Base-by-base conservation (phyloP, 2,113 vertebrate genomes). In the Mustelus asterias region DNA sequence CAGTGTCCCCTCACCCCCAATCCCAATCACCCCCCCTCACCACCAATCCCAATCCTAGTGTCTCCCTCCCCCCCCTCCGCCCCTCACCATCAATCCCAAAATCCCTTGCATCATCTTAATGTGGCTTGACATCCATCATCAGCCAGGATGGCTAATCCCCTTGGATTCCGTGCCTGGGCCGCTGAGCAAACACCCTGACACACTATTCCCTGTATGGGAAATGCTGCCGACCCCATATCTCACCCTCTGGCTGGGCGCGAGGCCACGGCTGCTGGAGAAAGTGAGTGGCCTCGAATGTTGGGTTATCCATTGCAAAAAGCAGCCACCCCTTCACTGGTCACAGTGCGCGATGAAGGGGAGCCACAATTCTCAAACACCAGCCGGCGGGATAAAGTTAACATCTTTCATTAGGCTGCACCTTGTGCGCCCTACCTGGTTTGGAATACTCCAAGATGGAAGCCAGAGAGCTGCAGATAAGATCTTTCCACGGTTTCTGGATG, bases 391-490 rank as follows among this genome's bases (percentile, higher is more conserved):
- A 13, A 76, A 54, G 0, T 5, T 1, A 58, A 44, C 11, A 14
- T 69, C 7, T 7, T 29, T 37, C 41, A 48, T 48, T 95, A n/a
- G 78, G 22, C 44, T 85, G 1, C 18, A 65, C 24, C 20, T 76
- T 54, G 24, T 2, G 18, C 26, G 26, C n/a, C 85, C 97, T 97
- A 99, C 99, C 99, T 97, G 98, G 98, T 96, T 99, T 98, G 0
- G 99, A 98, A 96, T 98, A 98, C 96, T 99, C 99, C 29, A 99
- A 97, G 60, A 99, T 98, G 88, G 99, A 99, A 0, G 99, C 99
- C 96, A 99, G 97, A 78, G 98, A 99, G 97, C 99, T 99, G 83
- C 99, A 98, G 95, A 99, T 98, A n/a, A 99, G 98, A 96, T 98
- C 97, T 18, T 98, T 98, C 99, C 99, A 99, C 96, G 99, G 98